Base-by-base conservation (phyloP, 2,113 vertebrate genomes). In the Bubalus kerabau region DNA sequence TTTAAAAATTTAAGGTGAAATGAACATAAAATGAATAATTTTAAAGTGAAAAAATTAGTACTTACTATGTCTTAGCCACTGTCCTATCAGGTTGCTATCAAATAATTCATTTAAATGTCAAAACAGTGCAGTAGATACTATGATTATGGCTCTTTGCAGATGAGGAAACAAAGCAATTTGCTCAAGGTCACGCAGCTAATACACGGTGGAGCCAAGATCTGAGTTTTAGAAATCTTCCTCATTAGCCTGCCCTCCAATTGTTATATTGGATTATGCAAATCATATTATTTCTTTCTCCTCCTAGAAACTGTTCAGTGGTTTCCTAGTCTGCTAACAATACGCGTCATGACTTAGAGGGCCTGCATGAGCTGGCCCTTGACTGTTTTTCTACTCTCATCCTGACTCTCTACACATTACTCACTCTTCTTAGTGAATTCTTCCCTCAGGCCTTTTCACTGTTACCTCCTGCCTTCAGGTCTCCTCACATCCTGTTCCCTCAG, bases 91-190 rank as follows among this genome's bases (percentile, higher is more conserved):
- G 67, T 93, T 90, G 36, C 7, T 2, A 62, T 84, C 32, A 91
- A 93, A 62, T 43, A 84, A 95, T 89, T 93, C 32, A 89, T 60
- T 95, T 83, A 91, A 94, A 67, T 15, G 10, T 83, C 28, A 84
- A 92, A 96, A 76, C 56, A 83, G n/a, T 40, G 40, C 1, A 64
- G 17, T 32, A 88, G 26, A 13, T 83, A 62, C 17, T 95, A 67
- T 62, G 85, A 62, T 54, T 94, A 48, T 28, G 92, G 14, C 28
- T 93, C 28, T 96, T 90, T 78, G 56, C 1, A 36, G 80, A 46
- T 40, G 32, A 64, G 57, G 56, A 96, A 95, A 90, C n/a, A 94
- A 91, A 82, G n/a, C 60, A 81, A 40, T 28, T 67, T 57, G 57
- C 32, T 86, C 14, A 59, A 67, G n/a, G 36, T 62, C 26, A 32